Conservation (phyloP, 2,888 invertebrate species). For the Drosophila quinaria region DNA sequence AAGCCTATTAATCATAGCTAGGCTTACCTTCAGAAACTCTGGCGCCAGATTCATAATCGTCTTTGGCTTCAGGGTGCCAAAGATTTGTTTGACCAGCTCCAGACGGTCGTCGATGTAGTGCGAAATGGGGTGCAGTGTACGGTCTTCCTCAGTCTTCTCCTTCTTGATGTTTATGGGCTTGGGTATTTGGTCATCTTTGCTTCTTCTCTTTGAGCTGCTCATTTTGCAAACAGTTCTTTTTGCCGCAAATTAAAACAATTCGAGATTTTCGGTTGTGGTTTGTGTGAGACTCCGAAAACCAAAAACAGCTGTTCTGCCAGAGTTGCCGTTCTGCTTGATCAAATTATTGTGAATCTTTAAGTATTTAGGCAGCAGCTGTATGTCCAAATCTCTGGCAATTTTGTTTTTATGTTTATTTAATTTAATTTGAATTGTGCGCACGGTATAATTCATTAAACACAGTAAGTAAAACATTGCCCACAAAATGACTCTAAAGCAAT, state of each 20-base stretch:
- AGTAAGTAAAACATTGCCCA: conserved; percentile 32
- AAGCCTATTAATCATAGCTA: neutral
- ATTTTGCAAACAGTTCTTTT: conserved; percentile 46
- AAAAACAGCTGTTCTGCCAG: conserved; percentile 47
- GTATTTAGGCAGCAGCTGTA: conserved; percentile 39
- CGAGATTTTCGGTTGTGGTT: conserved; percentile 11
- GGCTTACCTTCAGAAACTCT: conserved; percentile 85
- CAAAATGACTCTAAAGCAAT: neutral
- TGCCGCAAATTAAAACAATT: conserved; percentile 7
- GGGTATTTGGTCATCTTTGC: conserved; percentile 76
- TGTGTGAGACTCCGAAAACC: conserved; percentile 30
- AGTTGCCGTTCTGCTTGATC: conserved; percentile 25
- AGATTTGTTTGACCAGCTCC: conserved; percentile 88
- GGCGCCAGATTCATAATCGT: conserved; percentile 88
- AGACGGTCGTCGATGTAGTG: conserved; percentile 88
- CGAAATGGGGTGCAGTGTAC: conserved; percentile 86
- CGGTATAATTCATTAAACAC: neutral
- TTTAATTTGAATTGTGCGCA: conserved; percentile 22
- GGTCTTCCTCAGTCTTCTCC: conserved; percentile 86
- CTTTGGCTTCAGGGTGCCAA: conserved; percentile 87
- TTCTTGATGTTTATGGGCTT: conserved; percentile 83
- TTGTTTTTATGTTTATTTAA: conserved; percentile 19
- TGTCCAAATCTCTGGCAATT: conserved; percentile 11
- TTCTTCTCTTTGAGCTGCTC: conserved; percentile 77
- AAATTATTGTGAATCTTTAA: neutral